Base-by-base conservation (phyloP, 2,888 invertebrate species). In the Clunio marinus region DNA sequence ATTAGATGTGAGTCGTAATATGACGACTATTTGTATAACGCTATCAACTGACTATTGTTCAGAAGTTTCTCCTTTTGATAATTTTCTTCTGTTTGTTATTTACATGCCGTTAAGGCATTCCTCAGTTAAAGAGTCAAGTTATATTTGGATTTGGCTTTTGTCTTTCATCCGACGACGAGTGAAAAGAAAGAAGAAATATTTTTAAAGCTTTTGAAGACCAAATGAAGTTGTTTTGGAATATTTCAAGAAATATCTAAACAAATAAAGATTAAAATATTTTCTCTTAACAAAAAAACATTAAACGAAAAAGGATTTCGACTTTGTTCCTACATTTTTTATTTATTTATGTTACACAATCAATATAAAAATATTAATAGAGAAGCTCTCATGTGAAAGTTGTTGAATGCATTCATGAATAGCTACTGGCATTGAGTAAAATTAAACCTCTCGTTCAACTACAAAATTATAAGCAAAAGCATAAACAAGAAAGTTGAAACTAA, bases 1-100 rank as follows among this genome's bases (percentile, higher is more conserved):
- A 60, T 60, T 60, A 60, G 35, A n/a, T 17, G 10, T 57, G 25
- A 27, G n/a, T 24, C 25, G 22, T 25, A 25, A 57, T 45, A 45
- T 45, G 57, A 57, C 25, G 25, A 8, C 20, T 57, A 22, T 27
- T 57, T 57, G 57, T 15, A 5, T 15, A 57, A 27, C 27, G 22
- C 45, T 3, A 13, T 13, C n/a, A 13, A 32, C 7, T 32, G 5
- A 13, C 45, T 7, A 51, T 17, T 51, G 25, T 57, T 57, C 57
- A 57, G 25, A 57, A 27, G 15, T 24, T 57, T 45, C 27, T 17
- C 22, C 3, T n/a, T 20, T 51, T 32, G 35, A 8, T 32, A 5
- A 45, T 17, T 17, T 7, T 45, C 13, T 7, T 45, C 20, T 27
- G 57, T 57, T 27, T 57, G 27, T 27, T 57, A 25, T 57, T 57